Evolutionary conservation across 2,888 invertebrate genomes (phyloP), one percentile per base, ranked within the genome.

Genomic region (Junonia oenone): DNA sequence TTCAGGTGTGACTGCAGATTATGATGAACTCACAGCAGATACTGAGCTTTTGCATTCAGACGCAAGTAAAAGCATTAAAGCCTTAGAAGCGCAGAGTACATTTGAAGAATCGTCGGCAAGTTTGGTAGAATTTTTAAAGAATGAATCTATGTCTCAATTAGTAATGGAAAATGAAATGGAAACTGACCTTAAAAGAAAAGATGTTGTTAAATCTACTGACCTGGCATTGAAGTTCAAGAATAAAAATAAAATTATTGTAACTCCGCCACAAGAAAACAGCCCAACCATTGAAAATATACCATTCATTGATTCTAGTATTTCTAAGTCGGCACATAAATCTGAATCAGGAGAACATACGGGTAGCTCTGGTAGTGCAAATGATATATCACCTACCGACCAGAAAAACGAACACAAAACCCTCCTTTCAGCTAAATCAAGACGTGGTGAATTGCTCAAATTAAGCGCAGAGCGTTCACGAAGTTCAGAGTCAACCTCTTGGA

Each of bases 401-500:
- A 84, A 77, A 67, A 75, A 75, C 35, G 85, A 85, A 31, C 78
- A 78, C 40, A 84, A 74, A 67, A 65, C 71, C n/a, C 72, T 90
- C 52, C 66, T 90, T 35, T 81, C 89, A 15, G 88, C 92, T 0
- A 91, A 90, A 63, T 88, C 84, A 2, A 89, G 86, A 68, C 85
- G 91, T 52, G 86, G 85, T 59, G 92, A 92, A 68, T 72, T 93
- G 45, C 78, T 93, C 2, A 94, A 94, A 70, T 78, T 94, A 19
- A 94, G 94, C 64, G 92, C 94, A 0, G 95, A 95, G 73, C 93
- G 95, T 58, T 95, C 95, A 0, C 91, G 93, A 64, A 95, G 95
- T 68, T 95, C 95, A 1, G 95, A 96, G 69, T 94, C 94, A 0
- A 93, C 93, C 29, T 95, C 95, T 0, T 95, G 95, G 94, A 95